A percentile compares a stretch with the other conserved stretches of the same genome.
phyloP scores from a whole-genome alignment of 2,797 vertebrate genomes.

The Catostomus latipinnis region DNA sequence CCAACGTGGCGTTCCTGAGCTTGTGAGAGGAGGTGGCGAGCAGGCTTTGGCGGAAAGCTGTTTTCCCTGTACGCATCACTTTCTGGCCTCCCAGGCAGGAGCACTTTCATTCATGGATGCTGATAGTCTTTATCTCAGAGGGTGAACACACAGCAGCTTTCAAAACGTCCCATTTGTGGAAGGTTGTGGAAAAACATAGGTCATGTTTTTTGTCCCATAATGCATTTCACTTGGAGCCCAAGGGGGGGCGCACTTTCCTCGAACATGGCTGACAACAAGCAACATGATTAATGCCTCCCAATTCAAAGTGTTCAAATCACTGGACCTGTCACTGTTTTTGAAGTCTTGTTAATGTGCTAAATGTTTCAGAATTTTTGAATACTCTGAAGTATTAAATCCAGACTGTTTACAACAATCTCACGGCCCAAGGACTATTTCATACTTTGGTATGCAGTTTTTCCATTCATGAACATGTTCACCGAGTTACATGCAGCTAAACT shows the following conservation, averaged over 20 bases:
- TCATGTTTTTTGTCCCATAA: constrained; percentile 6
- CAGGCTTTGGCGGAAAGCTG: constrained; percentile 5
- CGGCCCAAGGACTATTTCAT: constrained; percentile 24
- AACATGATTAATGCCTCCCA: background rate
- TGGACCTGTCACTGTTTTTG: constrained; percentile 29
- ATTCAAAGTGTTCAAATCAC: constrained; percentile 39
- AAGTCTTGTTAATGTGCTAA: constrained; percentile 1
- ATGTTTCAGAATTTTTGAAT: background rate
- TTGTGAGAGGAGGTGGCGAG: constrained; percentile 59
- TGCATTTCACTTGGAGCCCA: background rate
- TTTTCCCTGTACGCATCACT: constrained; percentile 14
- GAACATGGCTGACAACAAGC: constrained; percentile 17
- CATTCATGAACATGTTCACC: constrained; percentile 54
- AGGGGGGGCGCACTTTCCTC: background rate
- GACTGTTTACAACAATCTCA: constrained; percentile 62
- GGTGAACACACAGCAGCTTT: background rate
- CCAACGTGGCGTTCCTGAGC: constrained; percentile 68
- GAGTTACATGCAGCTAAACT: constrained; percentile 9
- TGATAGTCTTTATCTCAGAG: background rate
- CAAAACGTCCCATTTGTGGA: constrained; percentile 24
- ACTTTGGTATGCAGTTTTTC: constrained; percentile 34
- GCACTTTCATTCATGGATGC: constrained; percentile 29
- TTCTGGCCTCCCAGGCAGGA: background rate
- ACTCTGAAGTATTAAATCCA: constrained; percentile 5
- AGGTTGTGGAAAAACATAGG: constrained; percentile 7